Evolutionary conservation across 2,113 vertebrate genomes (phyloP).

Genomic region (Gyps fulvus): DNA sequence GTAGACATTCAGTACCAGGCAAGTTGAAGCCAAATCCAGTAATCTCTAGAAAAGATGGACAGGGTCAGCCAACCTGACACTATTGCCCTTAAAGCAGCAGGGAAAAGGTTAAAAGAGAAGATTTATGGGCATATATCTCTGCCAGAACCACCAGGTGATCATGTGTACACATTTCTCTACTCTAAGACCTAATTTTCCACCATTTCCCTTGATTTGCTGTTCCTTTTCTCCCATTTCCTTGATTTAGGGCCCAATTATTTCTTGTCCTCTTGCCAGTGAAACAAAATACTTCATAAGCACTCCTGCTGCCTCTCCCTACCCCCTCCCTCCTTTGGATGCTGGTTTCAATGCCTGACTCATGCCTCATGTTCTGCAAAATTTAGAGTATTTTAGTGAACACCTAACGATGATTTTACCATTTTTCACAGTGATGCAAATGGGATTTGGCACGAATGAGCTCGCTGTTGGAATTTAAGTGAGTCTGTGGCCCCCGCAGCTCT

Average conservation of each 20-base stretch:
- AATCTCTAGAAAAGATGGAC: neutral
- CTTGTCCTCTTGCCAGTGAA: slow-evolving; percentile 80
- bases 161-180: slow-evolving; percentile 76
- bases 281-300: slow-evolving; percentile 79
- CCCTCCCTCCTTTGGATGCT: slow-evolving; percentile 60
- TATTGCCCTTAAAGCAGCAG: neutral
- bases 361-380: slow-evolving; percentile 54
- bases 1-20: neutral
- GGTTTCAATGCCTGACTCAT: slow-evolving; percentile 71
- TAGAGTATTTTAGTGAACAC: slow-evolving; percentile 58
- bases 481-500: neutral
- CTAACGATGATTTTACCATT: slow-evolving; percentile 57
- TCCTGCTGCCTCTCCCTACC: slow-evolving; percentile 46
- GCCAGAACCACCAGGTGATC: slow-evolving; percentile 68
- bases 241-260: slow-evolving; percentile 85
- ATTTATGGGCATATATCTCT: slow-evolving; percentile 60
- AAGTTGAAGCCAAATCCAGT: neutral
- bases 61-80: neutral
- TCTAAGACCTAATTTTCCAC: slow-evolving; percentile 79
- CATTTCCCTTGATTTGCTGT: slow-evolving; percentile 80
- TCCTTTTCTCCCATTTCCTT: slow-evolving; percentile 77
- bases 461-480: neutral
- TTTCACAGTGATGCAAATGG: slow-evolving; percentile 54
- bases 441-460: slow-evolving; percentile 32
- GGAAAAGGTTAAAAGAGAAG: slow-evolving; percentile 65